Percentiles rank a stretch among this genome's conserved stretches.
phyloP scores from a whole-genome alignment of 2,888 invertebrate genomes.

The Catocala fraxini region DNA sequence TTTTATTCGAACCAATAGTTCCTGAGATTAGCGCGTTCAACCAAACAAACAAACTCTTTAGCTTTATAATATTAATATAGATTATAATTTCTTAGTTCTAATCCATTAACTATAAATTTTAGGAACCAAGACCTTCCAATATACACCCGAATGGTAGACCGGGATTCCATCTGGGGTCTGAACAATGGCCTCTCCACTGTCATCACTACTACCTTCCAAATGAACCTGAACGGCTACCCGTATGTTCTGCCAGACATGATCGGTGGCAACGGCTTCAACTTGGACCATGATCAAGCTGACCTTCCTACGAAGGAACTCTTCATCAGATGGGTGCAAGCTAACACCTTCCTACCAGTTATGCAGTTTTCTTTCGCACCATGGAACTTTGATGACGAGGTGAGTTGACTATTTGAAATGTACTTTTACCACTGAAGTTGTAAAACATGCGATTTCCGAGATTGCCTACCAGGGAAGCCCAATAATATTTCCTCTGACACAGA shows the following conservation, averaged over 20 bases:
- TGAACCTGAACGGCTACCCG: constrained; percentile 90
- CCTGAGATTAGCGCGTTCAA: too few species aligned
- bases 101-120: constrained; percentile 32
- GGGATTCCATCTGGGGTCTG: constrained; percentile 90
- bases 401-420: neutral
- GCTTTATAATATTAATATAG: too few species aligned
- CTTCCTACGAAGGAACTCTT: constrained; percentile 89
- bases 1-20: too few species aligned
- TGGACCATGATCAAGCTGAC: constrained; percentile 77
- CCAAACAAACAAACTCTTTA: too few species aligned
- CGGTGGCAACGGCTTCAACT: constrained; percentile 89
- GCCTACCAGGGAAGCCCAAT: too few species aligned
- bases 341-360: constrained; percentile 92
- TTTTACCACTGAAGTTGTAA: too few species aligned
- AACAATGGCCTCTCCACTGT: constrained; percentile 91
- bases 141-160: constrained; percentile 93
- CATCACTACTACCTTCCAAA: constrained; percentile 91
- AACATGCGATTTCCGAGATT: too few species aligned
- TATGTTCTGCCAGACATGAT: constrained; percentile 94
- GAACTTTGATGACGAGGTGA: constrained; percentile 90
- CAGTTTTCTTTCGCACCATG: constrained; percentile 94
- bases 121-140: constrained; percentile 91
- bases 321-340: constrained; percentile 93
- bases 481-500: too few species aligned
- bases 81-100: too few species aligned